phyloP scores from a whole-genome alignment of 2,888 invertebrate genomes.

The Gasteruption jaculator region DNA sequence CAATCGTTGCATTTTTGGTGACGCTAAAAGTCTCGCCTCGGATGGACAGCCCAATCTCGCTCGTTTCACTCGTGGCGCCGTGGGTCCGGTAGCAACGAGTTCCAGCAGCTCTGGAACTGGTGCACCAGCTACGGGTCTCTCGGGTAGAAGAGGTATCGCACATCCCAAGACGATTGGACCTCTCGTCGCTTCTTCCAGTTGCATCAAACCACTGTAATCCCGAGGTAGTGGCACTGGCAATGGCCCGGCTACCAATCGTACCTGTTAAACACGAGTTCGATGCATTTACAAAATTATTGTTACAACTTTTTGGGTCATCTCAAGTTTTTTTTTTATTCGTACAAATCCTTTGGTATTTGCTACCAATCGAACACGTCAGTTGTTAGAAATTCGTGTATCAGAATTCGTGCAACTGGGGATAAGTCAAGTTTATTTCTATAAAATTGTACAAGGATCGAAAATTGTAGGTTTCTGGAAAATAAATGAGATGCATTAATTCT shows the following conservation, averaged over 20 bases:
- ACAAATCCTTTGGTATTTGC: too few relatives aligned
- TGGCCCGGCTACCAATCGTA: constrained; percentile 52
- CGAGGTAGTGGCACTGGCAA: constrained; percentile 45
- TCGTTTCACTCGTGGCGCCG: constrained; percentile 44
- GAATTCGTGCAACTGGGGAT: too few relatives aligned
- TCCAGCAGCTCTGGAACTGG: constrained; percentile 45
- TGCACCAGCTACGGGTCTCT: constrained; percentile 40
- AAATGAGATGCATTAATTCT: too few relatives aligned
- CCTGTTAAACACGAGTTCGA: constrained; percentile 30
- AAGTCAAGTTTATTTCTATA: too few relatives aligned
- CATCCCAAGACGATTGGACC: constrained; percentile 53
- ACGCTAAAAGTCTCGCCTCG: constrained; percentile 48
- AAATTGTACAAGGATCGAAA: too few relatives aligned
- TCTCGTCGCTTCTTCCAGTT: constrained; percentile 42
- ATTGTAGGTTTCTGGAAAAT: too few relatives aligned
- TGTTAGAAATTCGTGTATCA: too few relatives aligned
- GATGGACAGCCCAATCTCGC: constrained; percentile 47
- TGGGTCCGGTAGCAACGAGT: constrained; percentile 46
- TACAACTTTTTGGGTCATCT: neutral
- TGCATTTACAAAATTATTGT: neutral
- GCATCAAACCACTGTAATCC: constrained; percentile 53
- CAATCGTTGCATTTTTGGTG: constrained; percentile 52
- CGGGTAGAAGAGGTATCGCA: constrained; percentile 48
- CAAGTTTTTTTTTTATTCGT: too few relatives aligned
- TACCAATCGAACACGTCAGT: too few relatives aligned